Conservation (phyloP, 2,113 vertebrate species). For the Oophaga pumilio region DNA sequence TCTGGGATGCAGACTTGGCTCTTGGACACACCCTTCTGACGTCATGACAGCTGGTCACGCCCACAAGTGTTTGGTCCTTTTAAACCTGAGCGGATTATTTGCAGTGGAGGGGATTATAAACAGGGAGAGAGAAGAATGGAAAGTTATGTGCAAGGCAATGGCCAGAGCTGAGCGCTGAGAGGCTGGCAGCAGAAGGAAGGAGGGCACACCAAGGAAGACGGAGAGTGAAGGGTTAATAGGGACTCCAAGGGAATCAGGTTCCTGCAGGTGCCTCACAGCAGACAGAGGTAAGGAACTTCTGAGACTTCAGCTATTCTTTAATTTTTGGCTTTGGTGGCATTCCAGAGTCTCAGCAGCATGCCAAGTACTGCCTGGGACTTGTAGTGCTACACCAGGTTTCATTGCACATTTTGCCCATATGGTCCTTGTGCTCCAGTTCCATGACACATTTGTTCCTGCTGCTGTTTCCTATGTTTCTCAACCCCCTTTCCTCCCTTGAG, state of each 20-base stretch:
- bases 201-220: background rate
- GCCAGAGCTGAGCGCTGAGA: constrained; percentile 2
- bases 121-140: constrained; percentile 47
- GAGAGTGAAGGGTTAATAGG: background rate
- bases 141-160: constrained; percentile 33
- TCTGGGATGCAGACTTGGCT: constrained; percentile 23
- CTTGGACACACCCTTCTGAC: constrained; percentile 43
- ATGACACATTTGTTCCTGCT: background rate
- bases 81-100: constrained; percentile 46
- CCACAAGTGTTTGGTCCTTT: constrained; percentile 1
- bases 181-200: background rate
- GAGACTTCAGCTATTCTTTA: background rate
- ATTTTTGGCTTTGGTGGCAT: background rate
- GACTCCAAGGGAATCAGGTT: background rate
- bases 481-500: background rate
- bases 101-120: constrained; percentile 7
- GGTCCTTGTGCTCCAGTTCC: too few species aligned
- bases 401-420: too few species aligned
- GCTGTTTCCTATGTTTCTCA: background rate
- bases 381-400: background rate
- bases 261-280: constrained; percentile 6
- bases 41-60: constrained; percentile 21
- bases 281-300: constrained; percentile 20
- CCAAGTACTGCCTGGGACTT: background rate
- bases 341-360: background rate